Evolutionary conservation across 2,113 vertebrate genomes (phyloP), one percentile per base, ranked within the genome.

Genomic region (Circaetus cinerascens): DNA sequence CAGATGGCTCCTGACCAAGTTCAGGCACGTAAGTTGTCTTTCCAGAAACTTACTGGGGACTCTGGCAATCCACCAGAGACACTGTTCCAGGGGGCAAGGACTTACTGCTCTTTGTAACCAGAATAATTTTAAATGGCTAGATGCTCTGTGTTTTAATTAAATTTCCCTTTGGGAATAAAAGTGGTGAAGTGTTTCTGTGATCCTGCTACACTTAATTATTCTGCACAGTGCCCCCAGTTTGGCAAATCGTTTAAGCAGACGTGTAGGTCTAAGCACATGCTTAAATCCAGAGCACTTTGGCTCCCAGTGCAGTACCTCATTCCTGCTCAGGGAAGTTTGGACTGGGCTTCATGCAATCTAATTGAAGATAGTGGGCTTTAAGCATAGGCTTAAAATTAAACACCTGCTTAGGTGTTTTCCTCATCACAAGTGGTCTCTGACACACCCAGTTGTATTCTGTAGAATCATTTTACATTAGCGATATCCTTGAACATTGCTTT

Each of bases 161-260:
- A 68, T 93, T 85, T 96, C 91, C 63, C 66, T 79, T 60, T 53
- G 91, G 66, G 77, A 91, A 59, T 90, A n/a, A 11, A 93, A 64
- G 53, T 75, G 77, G 48, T 79, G 73, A 95, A 92, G 66, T 82
- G 40, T 88, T 91, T 82, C 87, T 88, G 78, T 68, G 53, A 76
- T 95, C 66, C 66, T 66, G 59, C 89, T 72, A 4, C 5, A 5
- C 41, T 86, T 81, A n/a, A 74, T 34, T 53, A 36, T 41, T 93
- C 77, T 78, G 56, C 53, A 9, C 25, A 6, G 32, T 93, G 69
- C 14, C 62, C 84, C 29, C 5, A 32, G 41, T 69, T 82, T 84
- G 89, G 62, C 77, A 91, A 23, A 87, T 72, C 0, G 0, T 57
- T 93, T 73, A 45, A 73, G 86, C 89, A 89, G 86, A 57, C 14